These are phyloP conservation scores for Ateles fusciceps DNA, from an alignment of 2,797 vertebrate genomes.

Conservation along the genomic window DNA sequence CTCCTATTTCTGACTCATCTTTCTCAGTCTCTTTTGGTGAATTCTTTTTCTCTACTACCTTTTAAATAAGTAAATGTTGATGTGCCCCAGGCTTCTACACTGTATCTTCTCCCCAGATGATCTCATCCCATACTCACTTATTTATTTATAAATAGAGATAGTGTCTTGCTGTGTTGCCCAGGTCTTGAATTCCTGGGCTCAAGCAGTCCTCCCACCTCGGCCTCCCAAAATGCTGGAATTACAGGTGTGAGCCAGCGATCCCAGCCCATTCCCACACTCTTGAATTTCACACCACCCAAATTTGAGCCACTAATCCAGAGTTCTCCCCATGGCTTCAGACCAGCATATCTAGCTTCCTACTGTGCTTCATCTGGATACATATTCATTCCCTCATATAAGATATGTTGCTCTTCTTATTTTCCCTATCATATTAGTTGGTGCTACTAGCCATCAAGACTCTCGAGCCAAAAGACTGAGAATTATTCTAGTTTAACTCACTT, in stretches of 20 bases:
- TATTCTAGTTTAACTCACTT: not conserved
- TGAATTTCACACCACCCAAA: conserved; percentile 26
- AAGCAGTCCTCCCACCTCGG: not conserved
- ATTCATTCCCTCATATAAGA: not conserved
- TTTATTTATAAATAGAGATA: not conserved
- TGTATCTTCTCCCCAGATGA: not conserved
- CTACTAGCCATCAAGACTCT: conserved; percentile 7
- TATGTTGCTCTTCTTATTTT: not conserved
- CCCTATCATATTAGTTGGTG: not conserved
- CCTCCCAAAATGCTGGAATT: not conserved
- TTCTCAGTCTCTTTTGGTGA: conserved; percentile 13
- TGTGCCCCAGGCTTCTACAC: not conserved
- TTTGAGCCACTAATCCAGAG: not conserved
- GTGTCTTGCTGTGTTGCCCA: not conserved
- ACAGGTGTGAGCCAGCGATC: not conserved
- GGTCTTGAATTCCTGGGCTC: not conserved
- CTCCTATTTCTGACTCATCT: not conserved
- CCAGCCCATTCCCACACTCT: not conserved
- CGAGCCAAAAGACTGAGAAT: conserved; percentile 6
- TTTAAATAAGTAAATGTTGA: conserved; percentile 38
- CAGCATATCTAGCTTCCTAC: not conserved
- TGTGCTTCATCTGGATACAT: not conserved
- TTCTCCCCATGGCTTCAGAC: not conserved
- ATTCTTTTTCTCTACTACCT: not conserved
- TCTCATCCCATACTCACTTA: not conserved